Evolutionary conservation across 2,113 vertebrate species (phyloP), one percentile per base, ranked within the genome.

Genomic region (Plecturocebus donacophilus): DNA sequence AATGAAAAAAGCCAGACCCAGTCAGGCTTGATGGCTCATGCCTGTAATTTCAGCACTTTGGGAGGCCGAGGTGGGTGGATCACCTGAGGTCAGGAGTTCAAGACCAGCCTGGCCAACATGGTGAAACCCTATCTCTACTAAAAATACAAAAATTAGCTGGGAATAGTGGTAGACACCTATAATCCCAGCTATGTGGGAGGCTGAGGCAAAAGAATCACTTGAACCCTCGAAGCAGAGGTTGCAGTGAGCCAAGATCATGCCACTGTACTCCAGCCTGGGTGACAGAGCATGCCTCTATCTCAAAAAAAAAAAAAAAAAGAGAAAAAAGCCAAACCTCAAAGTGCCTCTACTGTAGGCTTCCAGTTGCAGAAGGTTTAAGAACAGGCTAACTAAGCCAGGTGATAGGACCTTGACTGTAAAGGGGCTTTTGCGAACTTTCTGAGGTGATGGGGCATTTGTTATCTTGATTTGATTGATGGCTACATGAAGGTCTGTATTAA

Each of bases 211-310:
- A 8, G 66, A 8, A 35, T 68, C 32, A 8, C 66, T 35, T 32
- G 32, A 68, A 6, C 66, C 14, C 0, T 0, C 13, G 6, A 68
- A 32, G 12, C 13, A 14, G 32, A 68, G 32, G 3, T 17, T 68
- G 32, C 66, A 35, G 66, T 68, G 66, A 64, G 32, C 66, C 6
- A 14, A 35, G 66, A 68, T 14, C 64, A 27, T 3, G 14, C 32
- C 64, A 68, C 32, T 68, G 66, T 32, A 68, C 32, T 68, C 66
- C 32, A 68, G 66, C 14, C 66, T 68, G 66, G 14, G 32, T 35
- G 32, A 68, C 11, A 68, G 14, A 68, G 66, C 3, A 14, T 35
- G 66, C 16, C 30, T 68, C 66, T 7, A 1, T 35, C 66, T 68
- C 66, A 35, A 30, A n/a, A 68, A 68, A 68, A 68, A 68, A 54